These are phyloP conservation scores for Limnodromus scolopaceus DNA, from an alignment of 2,797 vertebrate species.

Conservation along the genomic window DNA sequence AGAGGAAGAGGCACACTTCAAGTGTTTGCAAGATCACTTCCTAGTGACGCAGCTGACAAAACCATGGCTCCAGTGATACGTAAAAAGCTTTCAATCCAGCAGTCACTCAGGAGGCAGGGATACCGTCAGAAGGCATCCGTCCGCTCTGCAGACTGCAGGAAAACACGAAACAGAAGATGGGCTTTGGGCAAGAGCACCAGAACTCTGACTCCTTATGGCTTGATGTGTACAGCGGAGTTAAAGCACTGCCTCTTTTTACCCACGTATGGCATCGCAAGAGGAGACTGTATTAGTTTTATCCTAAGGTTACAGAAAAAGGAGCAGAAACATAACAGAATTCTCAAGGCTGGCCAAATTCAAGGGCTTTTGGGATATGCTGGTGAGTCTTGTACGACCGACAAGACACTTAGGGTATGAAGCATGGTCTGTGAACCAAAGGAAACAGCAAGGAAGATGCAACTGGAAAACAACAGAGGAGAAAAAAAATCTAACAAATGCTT, in stretches of 20 bases:
- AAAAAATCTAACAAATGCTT: not conserved
- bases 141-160: not conserved
- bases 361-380: not conserved
- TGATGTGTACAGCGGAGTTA: not conserved
- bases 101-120: not conserved
- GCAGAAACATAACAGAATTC: not conserved
- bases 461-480: not conserved
- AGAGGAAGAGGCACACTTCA: not conserved
- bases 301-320: not conserved
- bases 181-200: not conserved
- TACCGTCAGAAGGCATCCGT: not conserved
- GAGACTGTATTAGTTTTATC: not conserved
- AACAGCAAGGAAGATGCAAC: not conserved
- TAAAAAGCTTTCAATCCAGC: not conserved
- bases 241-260: not conserved
- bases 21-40: not conserved
- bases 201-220: not conserved
- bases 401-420: not conserved
- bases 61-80: not conserved
- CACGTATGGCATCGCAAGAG: fast-evolving
- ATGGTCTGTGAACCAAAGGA: not conserved
- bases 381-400: not conserved
- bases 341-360: not conserved
- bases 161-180: not conserved
- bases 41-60: not conserved